Conservation (phyloP, 2,888 invertebrate species). For the Entomobrya proxima region DNA sequence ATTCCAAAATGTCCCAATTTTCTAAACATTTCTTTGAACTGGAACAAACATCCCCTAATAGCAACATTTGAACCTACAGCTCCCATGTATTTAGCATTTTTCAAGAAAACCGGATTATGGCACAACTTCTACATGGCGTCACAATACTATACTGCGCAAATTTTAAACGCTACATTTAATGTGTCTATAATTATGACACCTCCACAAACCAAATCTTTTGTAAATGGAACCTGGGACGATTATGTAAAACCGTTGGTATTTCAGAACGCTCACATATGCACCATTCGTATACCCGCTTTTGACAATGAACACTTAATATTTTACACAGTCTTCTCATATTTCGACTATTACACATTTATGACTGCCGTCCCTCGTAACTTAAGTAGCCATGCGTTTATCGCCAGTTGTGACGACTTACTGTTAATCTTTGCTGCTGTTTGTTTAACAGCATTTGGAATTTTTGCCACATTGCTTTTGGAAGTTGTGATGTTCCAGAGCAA, state of each 20-base stretch:
- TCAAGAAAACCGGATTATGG: not conserved
- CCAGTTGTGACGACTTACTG: not conserved
- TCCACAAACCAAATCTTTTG: not conserved
- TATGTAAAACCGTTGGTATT: conserved; percentile 8
- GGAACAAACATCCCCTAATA: not conserved
- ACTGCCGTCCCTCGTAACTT: not conserved
- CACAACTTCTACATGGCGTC: not conserved
- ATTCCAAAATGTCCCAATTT: too few relatives aligned
- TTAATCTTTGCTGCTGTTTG: not conserved
- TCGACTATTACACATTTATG: not conserved
- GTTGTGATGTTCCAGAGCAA: not conserved
- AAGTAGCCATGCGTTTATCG: not conserved
- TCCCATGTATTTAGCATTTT: not conserved
- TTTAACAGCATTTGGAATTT: not conserved
- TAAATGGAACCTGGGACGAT: not conserved
- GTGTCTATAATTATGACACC: not conserved
- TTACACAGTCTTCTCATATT: not conserved
- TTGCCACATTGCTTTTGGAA: not conserved
- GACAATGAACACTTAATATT: not conserved
- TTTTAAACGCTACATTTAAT: not conserved
- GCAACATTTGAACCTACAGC: not conserved
- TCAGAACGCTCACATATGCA: not conserved
- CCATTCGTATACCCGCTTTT: not conserved
- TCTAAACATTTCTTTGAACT: not conserved
- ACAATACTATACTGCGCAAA: not conserved